Percentiles rank a stretch among this genome's conserved stretches.
phyloP scores from a whole-genome alignment of 1,140 invertebrate genomes.

The Drosophila quadrilineata region DNA sequence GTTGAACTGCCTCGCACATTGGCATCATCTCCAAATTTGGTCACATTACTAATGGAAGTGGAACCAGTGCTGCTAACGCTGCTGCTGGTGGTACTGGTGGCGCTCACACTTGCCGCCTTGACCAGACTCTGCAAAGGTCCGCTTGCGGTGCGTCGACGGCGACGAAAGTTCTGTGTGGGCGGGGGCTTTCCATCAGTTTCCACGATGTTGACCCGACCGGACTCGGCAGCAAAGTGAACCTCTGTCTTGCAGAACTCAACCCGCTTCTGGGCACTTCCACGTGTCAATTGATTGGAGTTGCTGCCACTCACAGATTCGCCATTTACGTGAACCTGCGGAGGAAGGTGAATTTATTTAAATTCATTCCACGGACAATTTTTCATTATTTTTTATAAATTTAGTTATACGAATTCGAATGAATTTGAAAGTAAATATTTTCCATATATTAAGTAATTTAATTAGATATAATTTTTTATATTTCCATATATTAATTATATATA shows the following conservation, averaged over 20 bases:
- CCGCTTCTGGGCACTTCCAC: constrained; percentile 83
- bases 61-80: constrained; percentile 2
- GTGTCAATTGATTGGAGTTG: constrained; percentile 61
- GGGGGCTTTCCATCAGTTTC: constrained; percentile 92
- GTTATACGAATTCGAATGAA: no score
- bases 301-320: constrained; percentile 51
- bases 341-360: background rate
- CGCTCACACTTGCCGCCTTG: constrained; percentile 54
- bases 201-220: constrained; percentile 91
- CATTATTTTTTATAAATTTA: background rate
- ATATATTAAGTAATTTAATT: no score
- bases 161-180: constrained; percentile 89
- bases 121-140: constrained; percentile 69
- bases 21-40: constrained; percentile 66
- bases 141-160: constrained; percentile 83
- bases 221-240: constrained; percentile 92
- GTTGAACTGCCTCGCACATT: constrained; percentile 19
- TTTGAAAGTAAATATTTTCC: no score
- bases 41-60: constrained; percentile 41
- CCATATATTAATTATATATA: no score
- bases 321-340: constrained; percentile 63
- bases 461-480: no score
- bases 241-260: constrained; percentile 93
- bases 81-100: constrained; percentile 8
- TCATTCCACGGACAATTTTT: background rate